Base-by-base conservation (phyloP, 2,797 vertebrate genomes). In the Sandelia bainsii region DNA sequence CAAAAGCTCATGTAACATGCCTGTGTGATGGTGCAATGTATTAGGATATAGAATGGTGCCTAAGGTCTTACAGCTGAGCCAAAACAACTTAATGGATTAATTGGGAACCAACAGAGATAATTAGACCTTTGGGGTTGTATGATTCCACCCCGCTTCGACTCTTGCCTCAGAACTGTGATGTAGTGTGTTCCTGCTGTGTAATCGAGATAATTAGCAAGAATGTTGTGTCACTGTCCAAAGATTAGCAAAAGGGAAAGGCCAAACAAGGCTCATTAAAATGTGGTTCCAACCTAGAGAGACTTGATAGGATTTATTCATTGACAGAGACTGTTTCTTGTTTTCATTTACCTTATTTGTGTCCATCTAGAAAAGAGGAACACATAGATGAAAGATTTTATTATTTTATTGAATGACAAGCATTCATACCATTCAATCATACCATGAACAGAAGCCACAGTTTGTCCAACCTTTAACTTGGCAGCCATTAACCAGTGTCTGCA, bases 31-130 rank as follows among this genome's bases (percentile, higher is more conserved):
- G 76, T 86, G 90, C 85, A 86, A 87, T 67, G 71, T 85, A 87
- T 89, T 81, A 83, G 82, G 88, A 85, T 86, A 88, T 86, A 88
- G 90, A 92, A 89, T 83, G 70, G 61, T 72, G 92, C 94, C 92
- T 93, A 82, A 93, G 93, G 93, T 94, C 92, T 95, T 95, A 95
- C 95, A 96, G 95, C 94, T 85, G 90, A 96, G 94, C 92, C 93
- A 95, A 96, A 97, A 96, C 95, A 96, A 96, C 94, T 96, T 94
- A 96, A 96, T 95, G 94, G 95, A 97, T 97, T 97, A 98, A 98
- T 98, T 98, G 96, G 95, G 82, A 96, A 92, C 95, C 96, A 96
- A 93, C 95, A 93, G 95, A 96, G 96, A 96, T 98, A 98, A 99
- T 98, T 96, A 96, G 95, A 95, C 96, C 96, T 96, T 94, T 95